Evolutionary conservation across 1,140 invertebrate genomes (phyloP), one percentile per base, ranked within the genome.

Genomic region (Condylostylus longicornis): DNA sequence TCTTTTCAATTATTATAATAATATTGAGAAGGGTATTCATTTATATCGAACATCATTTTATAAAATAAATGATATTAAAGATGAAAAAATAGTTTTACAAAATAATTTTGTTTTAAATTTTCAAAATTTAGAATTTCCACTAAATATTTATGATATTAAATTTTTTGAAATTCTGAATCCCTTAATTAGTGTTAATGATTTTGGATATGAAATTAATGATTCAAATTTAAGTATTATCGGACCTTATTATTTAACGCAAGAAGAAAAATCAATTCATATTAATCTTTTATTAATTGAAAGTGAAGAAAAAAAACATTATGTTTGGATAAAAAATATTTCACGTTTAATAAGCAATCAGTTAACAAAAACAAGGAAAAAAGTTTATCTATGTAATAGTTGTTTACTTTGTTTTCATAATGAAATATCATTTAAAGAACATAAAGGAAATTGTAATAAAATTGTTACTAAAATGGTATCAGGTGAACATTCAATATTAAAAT

Each of bases 351-450:
- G 37, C 15, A 34, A 21, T 9, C 54, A 55, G 43, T 12, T 56
- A 18, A 49, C 44, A 20, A 42, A 40, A 29, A 17, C 48, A 15
- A 37, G 48, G 20, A 1, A 20, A 30, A 18, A 42, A 41, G 46
- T 48, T 38, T 49, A 41, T 29, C 41, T 57, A 17, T 58, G 54
- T 42, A 45, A 61, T 27, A 10, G 41, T 32, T 55, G 51, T 38
- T 40, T 53, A 5, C 40, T 45, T 9, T 51, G 49, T 40, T 55
- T 48, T 38, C 15, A 33, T 22, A 37, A 28, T 13, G 28, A 44
- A 22, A 25, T 42, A 40, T 42, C 44, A 43, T 42, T 49, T 38
- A 29, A 44, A 22, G 23, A 37, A 30, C 49, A 53, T 39, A 13
- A 30, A 13, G 38, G 43, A 36, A 18, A 33, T 8, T 46, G 45